These are phyloP conservation scores for Andrena cerasifolii DNA, from an alignment of 1,140 invertebrate genomes.

Conservation along the genomic window DNA sequence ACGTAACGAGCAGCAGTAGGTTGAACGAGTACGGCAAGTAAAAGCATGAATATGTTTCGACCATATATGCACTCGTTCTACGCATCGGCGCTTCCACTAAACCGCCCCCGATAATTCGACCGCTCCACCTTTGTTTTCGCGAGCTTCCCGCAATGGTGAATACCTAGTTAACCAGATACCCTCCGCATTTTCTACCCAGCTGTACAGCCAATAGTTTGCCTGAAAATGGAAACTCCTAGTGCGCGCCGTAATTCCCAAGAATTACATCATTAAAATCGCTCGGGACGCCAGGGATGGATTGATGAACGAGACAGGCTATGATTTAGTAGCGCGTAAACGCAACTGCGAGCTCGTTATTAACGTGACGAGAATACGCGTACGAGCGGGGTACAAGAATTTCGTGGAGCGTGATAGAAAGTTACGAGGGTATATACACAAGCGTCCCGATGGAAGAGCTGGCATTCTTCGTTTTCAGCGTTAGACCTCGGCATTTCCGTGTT, in stretches of 20 bases:
- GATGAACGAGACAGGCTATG: slow-evolving; percentile 56
- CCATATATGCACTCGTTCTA: slow-evolving; percentile 15
- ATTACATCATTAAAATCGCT: slow-evolving; percentile 59
- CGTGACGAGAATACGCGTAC: slow-evolving; percentile 10
- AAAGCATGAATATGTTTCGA: slow-evolving; percentile 27
- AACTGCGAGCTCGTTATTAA: slow-evolving; percentile 34
- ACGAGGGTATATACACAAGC: not conserved
- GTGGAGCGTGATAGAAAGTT: slow-evolving; percentile 27
- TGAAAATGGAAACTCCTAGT: slow-evolving; percentile 16
- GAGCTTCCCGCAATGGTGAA: not conserved
- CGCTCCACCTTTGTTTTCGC: slow-evolving; percentile 27
- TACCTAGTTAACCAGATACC: slow-evolving; percentile 32
- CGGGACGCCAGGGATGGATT: slow-evolving; percentile 23
- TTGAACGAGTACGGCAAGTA: slow-evolving; percentile 45
- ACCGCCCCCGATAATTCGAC: slow-evolving; percentile 48
- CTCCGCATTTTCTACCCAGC: not conserved
- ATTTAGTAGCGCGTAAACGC: slow-evolving; percentile 50
- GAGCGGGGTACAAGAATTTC: slow-evolving; percentile 8
- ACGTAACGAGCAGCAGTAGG: slow-evolving; percentile 50
- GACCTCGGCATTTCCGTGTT: not conserved
- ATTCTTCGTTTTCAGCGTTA: not conserved
- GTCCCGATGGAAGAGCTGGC: not conserved
- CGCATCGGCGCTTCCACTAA: slow-evolving; percentile 34
- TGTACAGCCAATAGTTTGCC: not conserved
- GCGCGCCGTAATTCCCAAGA: slow-evolving; percentile 38